Conservation (phyloP, 2,797 vertebrate species). For the Malurus leucopterus region DNA sequence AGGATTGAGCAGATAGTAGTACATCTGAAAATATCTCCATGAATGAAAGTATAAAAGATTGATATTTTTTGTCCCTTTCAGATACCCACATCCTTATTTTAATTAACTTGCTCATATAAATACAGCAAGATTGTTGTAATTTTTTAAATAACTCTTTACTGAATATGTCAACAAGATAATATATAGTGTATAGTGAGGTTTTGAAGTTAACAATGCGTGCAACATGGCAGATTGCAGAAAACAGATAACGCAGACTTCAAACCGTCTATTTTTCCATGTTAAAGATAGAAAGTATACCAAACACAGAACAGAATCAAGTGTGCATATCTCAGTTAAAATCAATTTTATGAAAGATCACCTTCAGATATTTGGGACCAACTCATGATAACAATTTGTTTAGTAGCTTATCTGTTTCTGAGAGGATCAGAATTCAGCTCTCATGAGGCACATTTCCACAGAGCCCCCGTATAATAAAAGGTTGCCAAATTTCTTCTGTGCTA, state of each 20-base stretch:
- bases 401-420: neutral
- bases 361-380: constrained; percentile 22
- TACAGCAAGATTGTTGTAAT: constrained; percentile 53
- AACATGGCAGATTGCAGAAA: constrained; percentile 62
- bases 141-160: constrained; percentile 77
- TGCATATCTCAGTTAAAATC: constrained; percentile 50
- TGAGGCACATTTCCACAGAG: constrained; percentile 26
- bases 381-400: neutral
- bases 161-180: constrained; percentile 75
- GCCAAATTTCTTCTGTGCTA: constrained; percentile 45
- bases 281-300: constrained; percentile 48
- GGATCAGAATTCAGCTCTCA: constrained; percentile 33
- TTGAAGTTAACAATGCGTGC: constrained; percentile 71
- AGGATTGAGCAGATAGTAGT: neutral
- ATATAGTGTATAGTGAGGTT: constrained; percentile 73
- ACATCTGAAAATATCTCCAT: neutral
- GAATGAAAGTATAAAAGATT: neutral
- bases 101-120: constrained; percentile 64
- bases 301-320: constrained; percentile 65
- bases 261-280: constrained; percentile 60
- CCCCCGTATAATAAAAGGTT: neutral
- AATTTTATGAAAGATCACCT: constrained; percentile 36
- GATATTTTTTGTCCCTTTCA: neutral
- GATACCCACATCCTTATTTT: neutral
- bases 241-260: constrained; percentile 59